These are phyloP conservation scores for Drosophila hawaiiensis DNA, from an alignment of 2,888 invertebrate species.

Conservation along the genomic window DNA sequence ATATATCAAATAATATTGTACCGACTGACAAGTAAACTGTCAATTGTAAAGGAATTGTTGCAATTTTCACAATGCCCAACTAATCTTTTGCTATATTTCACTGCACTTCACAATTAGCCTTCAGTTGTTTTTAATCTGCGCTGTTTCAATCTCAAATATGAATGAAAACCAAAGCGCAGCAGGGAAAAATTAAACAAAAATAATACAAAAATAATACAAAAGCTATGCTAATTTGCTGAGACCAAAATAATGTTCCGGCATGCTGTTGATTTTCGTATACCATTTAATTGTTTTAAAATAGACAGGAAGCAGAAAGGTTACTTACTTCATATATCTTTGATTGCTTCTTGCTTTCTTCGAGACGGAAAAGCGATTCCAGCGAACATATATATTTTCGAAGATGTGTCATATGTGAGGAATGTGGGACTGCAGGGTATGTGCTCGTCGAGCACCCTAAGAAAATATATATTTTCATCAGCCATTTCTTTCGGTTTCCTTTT, in stretches of 20 bases:
- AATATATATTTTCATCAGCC: neutral
- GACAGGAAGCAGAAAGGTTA: neutral
- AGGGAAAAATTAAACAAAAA: neutral
- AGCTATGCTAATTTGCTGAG: slow-evolving; percentile 34
- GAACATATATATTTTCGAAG: neutral
- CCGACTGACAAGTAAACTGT: neutral
- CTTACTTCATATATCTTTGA: neutral
- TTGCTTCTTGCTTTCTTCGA: neutral
- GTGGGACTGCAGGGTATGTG: neutral
- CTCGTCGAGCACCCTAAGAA: neutral
- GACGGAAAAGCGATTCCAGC: neutral
- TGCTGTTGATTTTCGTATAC: neutral
- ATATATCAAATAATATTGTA: neutral
- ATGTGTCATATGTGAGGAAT: neutral
- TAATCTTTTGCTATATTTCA: neutral
- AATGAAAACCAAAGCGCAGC: slow-evolving; percentile 2
- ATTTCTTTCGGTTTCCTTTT: slow-evolving; percentile 15
- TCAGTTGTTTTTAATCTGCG: neutral
- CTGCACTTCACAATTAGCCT: slow-evolving; percentile 18
- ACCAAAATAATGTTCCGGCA: slow-evolving; percentile 7
- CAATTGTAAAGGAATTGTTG: neutral
- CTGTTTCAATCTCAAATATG: neutral
- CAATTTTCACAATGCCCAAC: neutral
- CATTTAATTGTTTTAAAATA: neutral
- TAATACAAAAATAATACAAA: neutral